phyloP scores from a whole-genome alignment of 2,113 vertebrate species.

The Sakesphorus luctuosus region DNA sequence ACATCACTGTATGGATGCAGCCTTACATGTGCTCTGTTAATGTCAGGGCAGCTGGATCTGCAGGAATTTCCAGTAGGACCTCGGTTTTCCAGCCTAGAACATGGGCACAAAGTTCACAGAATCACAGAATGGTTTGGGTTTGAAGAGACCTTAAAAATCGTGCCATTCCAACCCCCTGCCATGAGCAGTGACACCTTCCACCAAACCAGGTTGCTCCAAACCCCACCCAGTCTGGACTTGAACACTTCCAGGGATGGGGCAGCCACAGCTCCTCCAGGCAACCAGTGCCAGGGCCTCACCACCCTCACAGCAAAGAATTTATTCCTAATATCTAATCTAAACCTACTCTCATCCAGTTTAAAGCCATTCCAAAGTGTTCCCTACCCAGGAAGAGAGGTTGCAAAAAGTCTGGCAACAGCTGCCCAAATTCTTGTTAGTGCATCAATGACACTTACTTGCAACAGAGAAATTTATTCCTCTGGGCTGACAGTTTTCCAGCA shows the following conservation, averaged over 20 bases:
- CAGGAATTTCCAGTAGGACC: not conserved
- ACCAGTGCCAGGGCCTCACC: not conserved
- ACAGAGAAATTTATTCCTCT: not conserved
- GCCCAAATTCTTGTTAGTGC: not conserved
- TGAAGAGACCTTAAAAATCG: not conserved
- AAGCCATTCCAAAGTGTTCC: not conserved
- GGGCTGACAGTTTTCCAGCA: not conserved
- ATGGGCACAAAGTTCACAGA: not conserved
- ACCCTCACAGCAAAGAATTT: not conserved
- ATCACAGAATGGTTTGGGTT: not conserved
- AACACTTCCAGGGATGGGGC: not conserved
- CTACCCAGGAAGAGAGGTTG: not conserved
- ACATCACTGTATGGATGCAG: not conserved
- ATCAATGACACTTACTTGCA: not conserved
- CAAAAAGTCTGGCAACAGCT: not conserved
- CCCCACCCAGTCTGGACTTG: rapidly evolving
- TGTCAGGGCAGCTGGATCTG: not conserved
- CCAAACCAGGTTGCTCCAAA: rapidly evolving
- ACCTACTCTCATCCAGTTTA: not conserved
- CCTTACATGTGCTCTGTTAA: rapidly evolving
- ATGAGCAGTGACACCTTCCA: not conserved
- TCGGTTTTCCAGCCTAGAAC: not conserved
- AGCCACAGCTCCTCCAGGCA: not conserved
- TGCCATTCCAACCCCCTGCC: not conserved
- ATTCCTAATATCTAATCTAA: not conserved